phyloP scores from a whole-genome alignment of 2,797 vertebrate genomes.

The Lacerta agilis region DNA sequence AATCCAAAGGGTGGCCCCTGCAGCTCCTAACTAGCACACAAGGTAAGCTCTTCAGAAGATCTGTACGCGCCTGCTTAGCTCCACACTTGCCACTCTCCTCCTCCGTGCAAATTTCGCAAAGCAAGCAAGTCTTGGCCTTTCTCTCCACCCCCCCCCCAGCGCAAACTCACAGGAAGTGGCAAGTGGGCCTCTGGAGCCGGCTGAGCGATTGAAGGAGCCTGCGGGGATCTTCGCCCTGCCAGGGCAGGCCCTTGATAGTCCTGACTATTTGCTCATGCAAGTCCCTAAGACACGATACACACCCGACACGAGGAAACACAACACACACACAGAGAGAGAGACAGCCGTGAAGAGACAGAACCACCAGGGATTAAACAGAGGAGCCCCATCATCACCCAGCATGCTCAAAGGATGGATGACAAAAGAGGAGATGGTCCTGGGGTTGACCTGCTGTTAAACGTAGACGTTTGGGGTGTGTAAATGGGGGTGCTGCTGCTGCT shows the following conservation, averaged over 20 bases:
- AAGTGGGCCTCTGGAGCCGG: conserved; percentile 88
- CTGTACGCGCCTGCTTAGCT: background rate
- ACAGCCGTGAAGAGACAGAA: conserved; percentile 59
- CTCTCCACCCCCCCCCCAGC: background rate
- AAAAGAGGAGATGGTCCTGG: conserved; percentile 47
- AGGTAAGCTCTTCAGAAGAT: too few species aligned
- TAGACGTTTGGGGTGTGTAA: background rate
- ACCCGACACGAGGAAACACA: conserved; percentile 24
- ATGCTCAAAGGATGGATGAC: conserved; percentile 25
- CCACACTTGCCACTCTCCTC: background rate
- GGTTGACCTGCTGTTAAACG: conserved; percentile 48
- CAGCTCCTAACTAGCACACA: too few species aligned
- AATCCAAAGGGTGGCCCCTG: too few species aligned
- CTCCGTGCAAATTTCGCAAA: conserved; percentile 18
- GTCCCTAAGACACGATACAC: conserved; percentile 84
- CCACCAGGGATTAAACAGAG: conserved; percentile 53
- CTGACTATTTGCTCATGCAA: conserved; percentile 98
- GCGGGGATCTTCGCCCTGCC: conserved; percentile 94
- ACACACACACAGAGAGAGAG: conserved; percentile 56
- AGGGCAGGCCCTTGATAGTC: conserved; percentile 95
- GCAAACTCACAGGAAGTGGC: conserved; percentile 91
- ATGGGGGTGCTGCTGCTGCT: too few species aligned
- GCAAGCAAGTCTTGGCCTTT: background rate
- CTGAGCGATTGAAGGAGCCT: conserved; percentile 93
- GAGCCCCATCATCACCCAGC: conserved; percentile 46